Percentiles rank a stretch among this genome's conserved stretches.
These are phyloP conservation scores for Catostylus mosaicus DNA, from an alignment of 30 jellyfish, hydroid and myxozoan genomes.

Conservation along the genomic window DNA sequence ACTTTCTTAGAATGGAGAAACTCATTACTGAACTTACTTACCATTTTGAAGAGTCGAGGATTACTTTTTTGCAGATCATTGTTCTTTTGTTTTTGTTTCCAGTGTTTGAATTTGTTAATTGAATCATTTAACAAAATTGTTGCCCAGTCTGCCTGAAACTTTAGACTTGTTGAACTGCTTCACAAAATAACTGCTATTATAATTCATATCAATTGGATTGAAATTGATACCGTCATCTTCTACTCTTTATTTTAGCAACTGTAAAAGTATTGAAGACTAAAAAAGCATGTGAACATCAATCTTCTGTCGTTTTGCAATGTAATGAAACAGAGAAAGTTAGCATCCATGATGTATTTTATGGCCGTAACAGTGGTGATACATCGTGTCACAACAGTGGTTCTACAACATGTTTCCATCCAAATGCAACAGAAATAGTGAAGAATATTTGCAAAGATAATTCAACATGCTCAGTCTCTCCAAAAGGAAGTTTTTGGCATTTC, in stretches of 20 bases:
- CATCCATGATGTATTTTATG: slow-evolving; percentile 54
- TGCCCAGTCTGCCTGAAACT: no score
- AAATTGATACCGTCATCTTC: not conserved
- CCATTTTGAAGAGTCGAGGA: no score
- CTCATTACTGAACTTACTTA: no score
- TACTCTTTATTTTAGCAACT: not conserved
- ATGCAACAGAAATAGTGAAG: slow-evolving; percentile 34
- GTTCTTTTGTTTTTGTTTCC: not conserved
- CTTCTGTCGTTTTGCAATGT: slow-evolving; percentile 34
- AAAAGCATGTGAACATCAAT: slow-evolving; percentile 30
- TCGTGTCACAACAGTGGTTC: slow-evolving; percentile 27
- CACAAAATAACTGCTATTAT: not conserved
- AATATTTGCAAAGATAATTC: slow-evolving; percentile 43
- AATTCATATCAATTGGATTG: not conserved
- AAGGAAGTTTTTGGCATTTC: slow-evolving; percentile 41
- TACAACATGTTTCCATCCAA: slow-evolving; percentile 43
- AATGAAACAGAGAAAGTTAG: slow-evolving; percentile 14
- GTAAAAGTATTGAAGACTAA: slow-evolving; percentile 28
- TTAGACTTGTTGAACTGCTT: no score
- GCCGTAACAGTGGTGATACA: slow-evolving; percentile 39
- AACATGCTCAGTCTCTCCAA: slow-evolving; percentile 30
- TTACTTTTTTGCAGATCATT: not conserved
- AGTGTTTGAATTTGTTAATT: not conserved
- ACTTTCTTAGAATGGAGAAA: no score
- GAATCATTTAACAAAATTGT: no score